phyloP scores from a whole-genome alignment of 2,113 vertebrate species.

The Myotis davidii region DNA sequence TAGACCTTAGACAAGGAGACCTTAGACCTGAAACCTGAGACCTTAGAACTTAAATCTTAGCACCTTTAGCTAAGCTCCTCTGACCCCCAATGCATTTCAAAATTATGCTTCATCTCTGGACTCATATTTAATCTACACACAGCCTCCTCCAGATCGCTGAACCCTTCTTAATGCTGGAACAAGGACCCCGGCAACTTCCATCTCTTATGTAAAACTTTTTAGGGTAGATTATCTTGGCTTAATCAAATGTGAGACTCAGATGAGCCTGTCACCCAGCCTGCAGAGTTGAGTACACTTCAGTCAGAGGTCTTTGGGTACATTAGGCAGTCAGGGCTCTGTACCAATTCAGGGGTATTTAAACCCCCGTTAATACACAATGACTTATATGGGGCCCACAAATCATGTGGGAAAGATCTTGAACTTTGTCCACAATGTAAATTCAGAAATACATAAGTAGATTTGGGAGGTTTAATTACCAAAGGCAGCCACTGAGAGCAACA shows the following conservation, averaged over 20 bases:
- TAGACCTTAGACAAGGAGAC: too few relatives aligned
- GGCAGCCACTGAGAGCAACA: background rate
- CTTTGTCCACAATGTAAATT: slow-evolving; percentile 6
- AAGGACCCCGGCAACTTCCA: background rate
- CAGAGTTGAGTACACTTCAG: background rate
- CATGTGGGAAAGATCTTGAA: slow-evolving; percentile 12
- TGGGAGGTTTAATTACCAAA: background rate
- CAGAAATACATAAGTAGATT: background rate
- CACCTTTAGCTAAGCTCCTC: too few relatives aligned
- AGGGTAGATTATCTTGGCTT: background rate
- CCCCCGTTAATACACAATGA: background rate
- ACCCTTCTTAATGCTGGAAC: too few relatives aligned
- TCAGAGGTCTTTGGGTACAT: background rate
- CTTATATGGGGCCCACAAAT: background rate
- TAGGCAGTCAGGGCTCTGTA: background rate
- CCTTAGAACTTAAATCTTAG: too few relatives aligned
- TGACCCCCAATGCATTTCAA: too few relatives aligned
- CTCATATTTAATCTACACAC: too few relatives aligned
- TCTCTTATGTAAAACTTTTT: background rate
- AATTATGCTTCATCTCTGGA: too few relatives aligned
- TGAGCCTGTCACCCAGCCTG: background rate
- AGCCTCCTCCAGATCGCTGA: too few relatives aligned
- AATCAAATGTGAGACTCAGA: background rate
- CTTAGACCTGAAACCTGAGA: too few relatives aligned
- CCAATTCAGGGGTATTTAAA: background rate